Percentiles rank a stretch among this genome's conserved stretches.
These are phyloP conservation scores for Fregata magnificens DNA, from an alignment of 2,113 vertebrate genomes.

Conservation along the genomic window DNA sequence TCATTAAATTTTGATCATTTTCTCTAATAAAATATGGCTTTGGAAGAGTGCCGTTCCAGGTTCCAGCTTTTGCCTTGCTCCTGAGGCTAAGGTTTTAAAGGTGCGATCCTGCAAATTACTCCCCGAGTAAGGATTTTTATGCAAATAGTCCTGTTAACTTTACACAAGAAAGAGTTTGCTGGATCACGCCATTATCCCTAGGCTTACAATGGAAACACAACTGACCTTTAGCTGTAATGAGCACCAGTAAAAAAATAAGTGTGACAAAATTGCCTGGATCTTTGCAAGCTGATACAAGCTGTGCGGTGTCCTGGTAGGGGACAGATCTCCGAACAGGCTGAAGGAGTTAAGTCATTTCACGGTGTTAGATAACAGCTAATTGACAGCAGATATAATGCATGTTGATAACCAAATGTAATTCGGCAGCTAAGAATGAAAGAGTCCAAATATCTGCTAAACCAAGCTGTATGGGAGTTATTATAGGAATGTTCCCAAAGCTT, in stretches of 20 bases:
- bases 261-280: conserved; percentile 53
- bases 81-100: conserved; percentile 1
- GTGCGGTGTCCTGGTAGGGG: not conserved
- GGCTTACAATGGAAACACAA: conserved; percentile 60
- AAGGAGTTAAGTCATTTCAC: conserved; percentile 60
- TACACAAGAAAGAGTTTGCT: conserved; percentile 56
- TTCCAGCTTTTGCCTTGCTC: conserved; percentile 3
- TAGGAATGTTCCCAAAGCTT: conserved; percentile 28
- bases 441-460: conserved; percentile 41
- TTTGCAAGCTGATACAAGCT: not conserved
- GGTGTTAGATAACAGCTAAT: conserved; percentile 58
- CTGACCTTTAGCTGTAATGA: conserved; percentile 66
- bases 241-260: conserved; percentile 31
- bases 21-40: conserved; percentile 39
- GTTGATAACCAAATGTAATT: conserved; percentile 57
- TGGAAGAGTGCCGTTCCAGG: conserved; percentile 20
- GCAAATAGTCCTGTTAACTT: conserved; percentile 48
- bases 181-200: conserved; percentile 30
- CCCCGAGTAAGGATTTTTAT: conserved; percentile 31
- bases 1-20: conserved; percentile 53
- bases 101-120: conserved; percentile 44
- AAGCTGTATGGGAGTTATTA: conserved; percentile 33
- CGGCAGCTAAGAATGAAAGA: conserved; percentile 30
- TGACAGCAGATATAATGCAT: conserved; percentile 52
- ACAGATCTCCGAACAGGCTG: not conserved